Evolutionary conservation across 1,140 invertebrate genomes (phyloP), one percentile per base, ranked within the genome.

Genomic region (Tetramorium parvispinum): DNA sequence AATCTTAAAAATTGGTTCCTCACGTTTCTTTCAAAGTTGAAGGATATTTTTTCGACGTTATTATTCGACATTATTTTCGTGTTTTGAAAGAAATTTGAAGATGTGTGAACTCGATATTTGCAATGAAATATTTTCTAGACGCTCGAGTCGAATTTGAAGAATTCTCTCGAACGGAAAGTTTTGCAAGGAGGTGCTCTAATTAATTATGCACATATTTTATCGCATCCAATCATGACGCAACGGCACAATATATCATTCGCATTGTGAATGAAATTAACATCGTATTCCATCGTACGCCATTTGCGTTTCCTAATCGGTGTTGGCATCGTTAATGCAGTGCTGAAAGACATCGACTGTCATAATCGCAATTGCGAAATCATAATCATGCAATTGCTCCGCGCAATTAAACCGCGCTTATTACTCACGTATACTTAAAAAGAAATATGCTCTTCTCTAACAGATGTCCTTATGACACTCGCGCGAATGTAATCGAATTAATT

Each of bases 181-280:
- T 43, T 43, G 8, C 24, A 43, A 66, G 1, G 13, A 37, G 11
- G 1, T 27, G 78, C 11, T 68, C 16, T 68, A 21, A 71, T 71
- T 18, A 27, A 57, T 57, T 82, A 21, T 32, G 18, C n/a, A 40
- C 21, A 40, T 55, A 40, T 81, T 68, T 24, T 66, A 71, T 82
- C 13, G 18, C 24, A 7, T 32, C 40, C 32, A 32, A 61, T 49
- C 24, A 24, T 40, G 79, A 73, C 8, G 37, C 32, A 55, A 81
- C 21, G 61, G 6, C 7, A 16, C 21, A 18, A 73, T 32, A n/a
- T 43, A 82, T 75, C 53, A 32, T 59, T 32, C 13, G 51, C 40
- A 46, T 49, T 24, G 68, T 75, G 68, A 73, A 37, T 57, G 68
- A 83, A n/a, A 75, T 83, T 75, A 61, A 75, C 53, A 59, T 83